Percentiles rank a stretch among this genome's conserved stretches.
Evolutionary conservation across 2,797 vertebrate genomes (phyloP).

Genomic region (Gymnothorax reevesii): DNA sequence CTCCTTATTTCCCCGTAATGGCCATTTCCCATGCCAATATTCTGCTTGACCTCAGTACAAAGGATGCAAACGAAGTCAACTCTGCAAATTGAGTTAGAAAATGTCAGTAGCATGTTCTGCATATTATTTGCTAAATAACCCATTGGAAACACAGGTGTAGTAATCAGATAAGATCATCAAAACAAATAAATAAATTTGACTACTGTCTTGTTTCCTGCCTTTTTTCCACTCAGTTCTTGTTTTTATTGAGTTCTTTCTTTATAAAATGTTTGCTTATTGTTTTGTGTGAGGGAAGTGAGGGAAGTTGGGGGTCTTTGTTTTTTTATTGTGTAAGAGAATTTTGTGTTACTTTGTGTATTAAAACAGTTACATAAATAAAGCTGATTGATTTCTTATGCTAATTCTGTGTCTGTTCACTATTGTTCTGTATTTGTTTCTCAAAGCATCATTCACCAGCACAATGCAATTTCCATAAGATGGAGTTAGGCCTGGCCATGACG

Average conservation of each 20-base stretch:
- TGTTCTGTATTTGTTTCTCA: background rate
- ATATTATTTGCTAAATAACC: background rate
- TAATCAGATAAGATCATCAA: background rate
- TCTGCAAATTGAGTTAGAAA: constrained; percentile 70
- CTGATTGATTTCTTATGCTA: background rate
- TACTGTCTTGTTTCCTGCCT: too few species aligned
- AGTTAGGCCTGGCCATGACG: background rate
- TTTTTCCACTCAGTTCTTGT: too few species aligned
- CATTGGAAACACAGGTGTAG: background rate
- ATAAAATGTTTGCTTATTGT: too few species aligned
- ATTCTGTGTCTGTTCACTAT: background rate
- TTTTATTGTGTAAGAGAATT: too few species aligned
- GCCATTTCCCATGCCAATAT: constrained; percentile 50
- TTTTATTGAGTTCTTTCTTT: too few species aligned
- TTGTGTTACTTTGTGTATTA: too few species aligned
- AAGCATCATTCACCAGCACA: background rate
- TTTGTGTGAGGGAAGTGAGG: too few species aligned
- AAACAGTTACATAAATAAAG: too few species aligned
- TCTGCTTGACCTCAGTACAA: background rate
- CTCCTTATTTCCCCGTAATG: constrained; percentile 60
- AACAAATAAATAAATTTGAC: background rate
- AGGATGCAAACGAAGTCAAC: constrained; percentile 44
- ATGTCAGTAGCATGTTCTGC: constrained; percentile 25
- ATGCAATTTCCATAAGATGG: background rate
- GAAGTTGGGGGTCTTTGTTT: too few species aligned